A percentile compares a stretch with the other conserved stretches of the same genome.
Evolutionary conservation across 64 coral and sea anemone species (phyloP).

Genomic region (Catalaphyllia jardinei): DNA sequence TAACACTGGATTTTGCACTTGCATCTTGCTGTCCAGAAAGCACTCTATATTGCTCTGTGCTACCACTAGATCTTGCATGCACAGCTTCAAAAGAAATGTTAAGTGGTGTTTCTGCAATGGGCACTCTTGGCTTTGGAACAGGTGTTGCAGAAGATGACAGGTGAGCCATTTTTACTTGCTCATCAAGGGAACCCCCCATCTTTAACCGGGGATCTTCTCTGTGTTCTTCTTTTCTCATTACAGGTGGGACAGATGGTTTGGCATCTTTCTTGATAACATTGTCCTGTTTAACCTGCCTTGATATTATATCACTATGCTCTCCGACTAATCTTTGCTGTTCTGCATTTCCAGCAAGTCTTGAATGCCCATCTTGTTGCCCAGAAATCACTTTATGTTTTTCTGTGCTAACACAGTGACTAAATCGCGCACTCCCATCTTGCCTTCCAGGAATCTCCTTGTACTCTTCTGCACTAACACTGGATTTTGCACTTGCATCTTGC

Average conservation of each 20-base stretch:
- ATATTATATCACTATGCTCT: not conserved
- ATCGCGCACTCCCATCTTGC: not conserved
- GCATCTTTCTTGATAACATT: not conserved
- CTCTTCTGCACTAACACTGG: not conserved
- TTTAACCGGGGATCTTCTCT: slow-evolving; percentile 25
- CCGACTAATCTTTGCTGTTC: not conserved
- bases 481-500: not conserved
- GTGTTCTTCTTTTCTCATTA: slow-evolving; percentile 11
- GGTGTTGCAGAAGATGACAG: not conserved
- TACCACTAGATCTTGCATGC: not conserved
- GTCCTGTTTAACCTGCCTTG: not conserved
- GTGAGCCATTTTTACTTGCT: not conserved
- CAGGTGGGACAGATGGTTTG: not conserved
- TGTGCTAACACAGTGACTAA: not conserved
- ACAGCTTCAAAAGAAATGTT: not conserved
- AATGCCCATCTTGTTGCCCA: not conserved
- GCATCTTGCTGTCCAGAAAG: not conserved
- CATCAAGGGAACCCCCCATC: not conserved
- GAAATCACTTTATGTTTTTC: not conserved
- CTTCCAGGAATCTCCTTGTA: not conserved
- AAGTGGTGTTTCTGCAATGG: not conserved
- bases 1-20: not conserved
- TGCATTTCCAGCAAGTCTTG: not conserved
- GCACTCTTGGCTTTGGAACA: not conserved
- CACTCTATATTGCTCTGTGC: not conserved